phyloP scores from a whole-genome alignment of 2,888 invertebrate species.

The Pheosia gnoma region DNA sequence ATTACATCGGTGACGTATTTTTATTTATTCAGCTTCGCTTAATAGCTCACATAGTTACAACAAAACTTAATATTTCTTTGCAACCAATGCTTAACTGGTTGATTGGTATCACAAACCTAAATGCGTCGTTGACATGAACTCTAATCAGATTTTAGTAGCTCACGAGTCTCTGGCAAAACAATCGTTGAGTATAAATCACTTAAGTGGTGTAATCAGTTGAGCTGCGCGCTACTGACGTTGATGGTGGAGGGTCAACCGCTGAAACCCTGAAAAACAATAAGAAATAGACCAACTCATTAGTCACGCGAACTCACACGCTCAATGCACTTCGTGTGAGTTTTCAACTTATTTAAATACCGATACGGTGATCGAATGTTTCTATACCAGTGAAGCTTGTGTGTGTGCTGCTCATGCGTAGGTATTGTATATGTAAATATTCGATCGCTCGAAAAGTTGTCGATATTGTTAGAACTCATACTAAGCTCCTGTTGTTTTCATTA shows the following conservation, averaged over 20 bases:
- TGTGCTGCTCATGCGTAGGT: too few species aligned
- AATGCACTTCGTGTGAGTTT: constrained; percentile 14
- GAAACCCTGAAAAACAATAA: constrained; percentile 75
- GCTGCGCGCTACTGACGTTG: constrained; percentile 54
- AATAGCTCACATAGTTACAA: neutral
- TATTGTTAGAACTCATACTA: too few species aligned
- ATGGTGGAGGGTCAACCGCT: constrained; percentile 68
- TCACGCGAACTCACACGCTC: constrained; percentile 62
- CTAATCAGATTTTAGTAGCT: constrained; percentile 48
- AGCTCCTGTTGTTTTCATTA: too few species aligned
- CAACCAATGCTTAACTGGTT: constrained; percentile 3
- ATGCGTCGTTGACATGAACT: constrained; percentile 53
- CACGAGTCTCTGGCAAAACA: constrained; percentile 46
- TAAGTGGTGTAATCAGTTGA: constrained; percentile 62
- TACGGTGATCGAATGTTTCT: neutral
- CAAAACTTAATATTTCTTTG: constrained; percentile 1
- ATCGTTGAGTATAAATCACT: constrained; percentile 63
- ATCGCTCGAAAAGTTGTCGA: too few species aligned
- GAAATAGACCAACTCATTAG: constrained; percentile 75
- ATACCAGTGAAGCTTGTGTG: neutral
- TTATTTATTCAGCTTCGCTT: neutral
- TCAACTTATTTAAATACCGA: neutral
- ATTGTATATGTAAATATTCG: too few species aligned
- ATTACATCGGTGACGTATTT: neutral
- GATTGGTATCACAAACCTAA: constrained; percentile 25